These are phyloP conservation scores for Rutilus rutilus DNA, from an alignment of 2,113 vertebrate genomes.

Conservation along the genomic window DNA sequence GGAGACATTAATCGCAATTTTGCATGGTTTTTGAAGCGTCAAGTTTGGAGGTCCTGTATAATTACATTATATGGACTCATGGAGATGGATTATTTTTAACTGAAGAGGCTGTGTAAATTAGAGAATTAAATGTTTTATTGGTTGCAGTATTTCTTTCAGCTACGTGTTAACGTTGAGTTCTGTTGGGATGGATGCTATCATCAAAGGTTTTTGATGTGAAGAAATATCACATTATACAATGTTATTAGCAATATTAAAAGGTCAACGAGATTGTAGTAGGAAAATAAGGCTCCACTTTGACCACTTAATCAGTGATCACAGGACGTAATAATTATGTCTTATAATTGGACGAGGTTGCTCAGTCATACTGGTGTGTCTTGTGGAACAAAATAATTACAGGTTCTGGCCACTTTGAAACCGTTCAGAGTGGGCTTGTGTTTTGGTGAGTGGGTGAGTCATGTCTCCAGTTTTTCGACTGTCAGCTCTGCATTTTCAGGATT, in stretches of 20 bases:
- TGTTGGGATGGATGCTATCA: neutral
- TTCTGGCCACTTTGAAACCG: neutral
- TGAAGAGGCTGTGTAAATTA: neutral
- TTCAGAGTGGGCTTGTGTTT: neutral
- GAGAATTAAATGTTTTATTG: too few species aligned
- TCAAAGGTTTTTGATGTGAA: neutral
- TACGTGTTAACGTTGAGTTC: neutral
- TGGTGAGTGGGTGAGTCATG: slow-evolving; percentile 37
- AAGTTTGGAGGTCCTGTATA: too few species aligned
- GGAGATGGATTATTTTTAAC: neutral
- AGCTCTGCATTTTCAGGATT: slow-evolving; percentile 1
- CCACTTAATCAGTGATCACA: neutral
- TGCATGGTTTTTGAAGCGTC: too few species aligned
- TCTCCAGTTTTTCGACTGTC: neutral
- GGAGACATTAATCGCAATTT: too few species aligned
- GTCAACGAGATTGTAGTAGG: neutral
- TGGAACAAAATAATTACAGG: slow-evolving; percentile 43
- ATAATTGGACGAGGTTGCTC: neutral
- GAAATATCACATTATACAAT: neutral
- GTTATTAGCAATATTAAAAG: neutral
- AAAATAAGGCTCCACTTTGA: neutral
- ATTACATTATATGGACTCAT: too few species aligned
- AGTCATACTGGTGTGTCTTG: slow-evolving; percentile 23
- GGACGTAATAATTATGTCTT: neutral
- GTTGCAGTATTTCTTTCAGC: neutral